phyloP scores from a whole-genome alignment of 2,888 invertebrate species.

The Ariolimax columbianus region DNA sequence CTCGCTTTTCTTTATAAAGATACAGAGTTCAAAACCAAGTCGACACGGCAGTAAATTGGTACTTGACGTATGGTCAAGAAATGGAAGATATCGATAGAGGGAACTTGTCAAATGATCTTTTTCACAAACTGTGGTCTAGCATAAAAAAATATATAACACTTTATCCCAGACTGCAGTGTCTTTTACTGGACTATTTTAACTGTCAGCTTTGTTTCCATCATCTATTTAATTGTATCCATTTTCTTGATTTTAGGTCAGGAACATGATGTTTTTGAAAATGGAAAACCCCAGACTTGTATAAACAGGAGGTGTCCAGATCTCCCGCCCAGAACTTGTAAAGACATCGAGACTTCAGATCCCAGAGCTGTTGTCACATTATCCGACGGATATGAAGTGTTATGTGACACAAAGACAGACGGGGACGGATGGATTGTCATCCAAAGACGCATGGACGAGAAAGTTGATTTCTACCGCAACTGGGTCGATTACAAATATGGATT shows the following conservation, averaged over 20 bases:
- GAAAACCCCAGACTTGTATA: not conserved
- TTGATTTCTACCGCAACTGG: conserved; percentile 32
- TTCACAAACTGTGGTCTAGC: too few species aligned
- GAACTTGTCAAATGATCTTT: too few species aligned
- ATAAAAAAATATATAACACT: too few species aligned
- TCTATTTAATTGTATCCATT: not conserved
- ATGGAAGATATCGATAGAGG: too few species aligned
- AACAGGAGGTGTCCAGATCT: not conserved
- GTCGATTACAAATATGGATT: conserved; percentile 33
- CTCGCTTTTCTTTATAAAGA: too few species aligned
- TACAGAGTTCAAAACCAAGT: too few species aligned
- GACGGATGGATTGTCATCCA: too few species aligned
- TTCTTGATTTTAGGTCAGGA: not conserved
- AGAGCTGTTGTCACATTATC: not conserved
- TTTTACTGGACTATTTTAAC: too few species aligned
- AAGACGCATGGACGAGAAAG: not conserved
- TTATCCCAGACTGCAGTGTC: too few species aligned
- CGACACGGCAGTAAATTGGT: too few species aligned
- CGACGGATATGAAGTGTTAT: conserved; percentile 20
- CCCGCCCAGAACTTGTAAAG: not conserved
- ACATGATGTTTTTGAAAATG: not conserved
- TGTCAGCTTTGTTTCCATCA: too few species aligned
- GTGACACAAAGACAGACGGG: conserved; percentile 39
- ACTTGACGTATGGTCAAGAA: too few species aligned
- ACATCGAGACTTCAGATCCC: not conserved